Evolutionary conservation across 2,797 vertebrate species (phyloP).

Genomic region (Anabacerthia variegaticeps): DNA sequence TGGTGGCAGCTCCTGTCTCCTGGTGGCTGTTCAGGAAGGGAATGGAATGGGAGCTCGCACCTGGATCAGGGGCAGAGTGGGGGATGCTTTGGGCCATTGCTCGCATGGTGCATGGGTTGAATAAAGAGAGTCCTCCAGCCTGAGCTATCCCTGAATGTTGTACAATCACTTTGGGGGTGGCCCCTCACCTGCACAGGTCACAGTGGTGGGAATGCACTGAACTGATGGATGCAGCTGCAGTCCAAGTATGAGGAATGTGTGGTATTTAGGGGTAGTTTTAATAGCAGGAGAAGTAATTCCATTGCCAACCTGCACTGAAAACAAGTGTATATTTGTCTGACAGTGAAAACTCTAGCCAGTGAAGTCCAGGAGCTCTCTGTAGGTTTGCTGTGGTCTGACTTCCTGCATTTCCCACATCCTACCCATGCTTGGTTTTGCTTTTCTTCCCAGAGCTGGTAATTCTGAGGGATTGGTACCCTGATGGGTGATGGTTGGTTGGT

Average conservation of each 20-base stretch:
- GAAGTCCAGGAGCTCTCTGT: background rate
- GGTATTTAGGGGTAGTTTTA: slow-evolving; percentile 8
- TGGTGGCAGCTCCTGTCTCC: background rate
- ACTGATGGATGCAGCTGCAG: slow-evolving; percentile 14
- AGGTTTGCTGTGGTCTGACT: slow-evolving; percentile 3
- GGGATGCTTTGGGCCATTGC: background rate
- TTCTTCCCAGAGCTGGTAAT: background rate
- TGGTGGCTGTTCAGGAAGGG: background rate
- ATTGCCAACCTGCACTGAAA: slow-evolving; percentile 23
- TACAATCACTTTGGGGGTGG: background rate
- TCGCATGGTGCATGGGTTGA: background rate
- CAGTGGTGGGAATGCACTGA: slow-evolving; percentile 27
- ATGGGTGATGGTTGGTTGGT: background rate
- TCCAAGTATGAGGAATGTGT: background rate
- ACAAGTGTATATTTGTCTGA: slow-evolving; percentile 17
- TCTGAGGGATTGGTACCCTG: background rate
- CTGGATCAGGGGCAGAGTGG: background rate
- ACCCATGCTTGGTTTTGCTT: background rate
- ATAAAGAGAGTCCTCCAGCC: background rate
- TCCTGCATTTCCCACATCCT: background rate
- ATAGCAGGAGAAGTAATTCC: slow-evolving; percentile 16
- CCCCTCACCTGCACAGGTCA: background rate
- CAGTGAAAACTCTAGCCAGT: slow-evolving; percentile 14
- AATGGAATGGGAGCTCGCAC: background rate
- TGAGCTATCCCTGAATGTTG: slow-evolving; percentile 2